Evolutionary conservation across 64 coral and sea anemone genomes (phyloP).

Genomic region (Porites australiensis): DNA sequence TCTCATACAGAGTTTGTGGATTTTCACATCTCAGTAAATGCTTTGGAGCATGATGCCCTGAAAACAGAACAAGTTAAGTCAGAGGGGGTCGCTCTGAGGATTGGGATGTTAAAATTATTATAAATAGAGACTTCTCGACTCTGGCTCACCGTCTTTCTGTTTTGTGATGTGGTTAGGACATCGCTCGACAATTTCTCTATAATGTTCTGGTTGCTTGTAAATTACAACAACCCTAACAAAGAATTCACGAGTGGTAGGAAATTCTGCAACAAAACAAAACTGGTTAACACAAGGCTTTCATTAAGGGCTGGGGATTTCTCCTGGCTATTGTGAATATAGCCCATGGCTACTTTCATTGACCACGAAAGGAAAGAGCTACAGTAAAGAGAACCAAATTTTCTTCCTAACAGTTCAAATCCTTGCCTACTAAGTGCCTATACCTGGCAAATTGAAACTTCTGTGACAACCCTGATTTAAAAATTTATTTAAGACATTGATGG

Average conservation of each 20-base stretch:
- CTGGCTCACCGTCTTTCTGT: constrained; percentile 82
- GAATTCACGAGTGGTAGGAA: constrained; percentile 16
- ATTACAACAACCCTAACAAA: constrained; percentile 76
- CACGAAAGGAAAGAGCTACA: too few relatives aligned
- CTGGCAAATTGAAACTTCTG: too few relatives aligned
- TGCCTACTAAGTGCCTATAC: too few relatives aligned
- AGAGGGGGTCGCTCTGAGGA: neutral
- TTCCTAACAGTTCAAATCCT: too few relatives aligned
- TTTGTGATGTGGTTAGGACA: constrained; percentile 87
- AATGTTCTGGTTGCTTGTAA: constrained; percentile 87
- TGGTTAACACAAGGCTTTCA: too few relatives aligned
- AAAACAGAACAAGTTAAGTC: neutral
- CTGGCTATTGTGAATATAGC: neutral
- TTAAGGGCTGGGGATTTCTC: neutral
- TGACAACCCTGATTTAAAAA: too few relatives aligned
- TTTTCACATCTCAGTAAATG: constrained; percentile 91
- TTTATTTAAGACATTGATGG: too few relatives aligned
- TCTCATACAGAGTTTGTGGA: constrained; percentile 50
- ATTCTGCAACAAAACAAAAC: constrained; percentile 45
- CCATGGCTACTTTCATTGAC: too few relatives aligned
- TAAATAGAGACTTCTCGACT: too few relatives aligned
- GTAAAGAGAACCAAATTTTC: too few relatives aligned
- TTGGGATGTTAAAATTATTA: too few relatives aligned
- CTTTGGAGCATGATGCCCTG: constrained; percentile 84
- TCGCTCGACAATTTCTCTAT: constrained; percentile 78